Conservation (phyloP, 2,113 vertebrate species). For the Ondatra zibethicus region DNA sequence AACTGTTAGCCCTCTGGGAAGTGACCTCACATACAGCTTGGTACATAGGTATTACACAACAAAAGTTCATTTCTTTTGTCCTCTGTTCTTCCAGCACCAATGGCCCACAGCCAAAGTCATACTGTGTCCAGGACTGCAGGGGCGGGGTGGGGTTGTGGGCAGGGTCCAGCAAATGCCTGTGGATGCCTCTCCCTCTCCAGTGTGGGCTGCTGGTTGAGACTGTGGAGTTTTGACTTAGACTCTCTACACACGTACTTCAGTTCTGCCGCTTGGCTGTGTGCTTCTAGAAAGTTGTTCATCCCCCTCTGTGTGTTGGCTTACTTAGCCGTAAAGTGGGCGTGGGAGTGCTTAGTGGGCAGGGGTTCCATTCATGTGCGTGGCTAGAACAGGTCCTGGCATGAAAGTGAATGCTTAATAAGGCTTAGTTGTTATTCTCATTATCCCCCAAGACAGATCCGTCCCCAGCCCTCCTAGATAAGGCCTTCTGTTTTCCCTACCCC, state of each 20-base stretch:
- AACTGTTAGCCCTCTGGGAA: rapidly evolving
- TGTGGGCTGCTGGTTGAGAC: background rate
- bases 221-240: background rate
- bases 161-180: background rate
- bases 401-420: background rate
- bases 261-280: background rate
- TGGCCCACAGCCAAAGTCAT: background rate
- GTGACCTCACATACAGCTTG: rapidly evolving
- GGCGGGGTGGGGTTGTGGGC: rapidly evolving
- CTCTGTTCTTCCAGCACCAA: background rate
- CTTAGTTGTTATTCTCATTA: rapidly evolving
- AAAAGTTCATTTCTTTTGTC: background rate
- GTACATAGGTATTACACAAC: rapidly evolving
- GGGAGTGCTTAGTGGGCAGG: background rate
- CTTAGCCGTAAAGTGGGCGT: background rate
- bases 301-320: background rate
- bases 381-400: background rate
- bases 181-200: background rate
- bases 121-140: background rate
- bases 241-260: too few relatives aligned
- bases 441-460: too few relatives aligned
- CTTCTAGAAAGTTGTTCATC: background rate
- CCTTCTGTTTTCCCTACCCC: background rate
- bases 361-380: too few relatives aligned
- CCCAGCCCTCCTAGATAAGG: background rate